These are phyloP conservation scores for Lacanobia wlatinum DNA, from an alignment of 2,888 invertebrate species.

Conservation along the genomic window DNA sequence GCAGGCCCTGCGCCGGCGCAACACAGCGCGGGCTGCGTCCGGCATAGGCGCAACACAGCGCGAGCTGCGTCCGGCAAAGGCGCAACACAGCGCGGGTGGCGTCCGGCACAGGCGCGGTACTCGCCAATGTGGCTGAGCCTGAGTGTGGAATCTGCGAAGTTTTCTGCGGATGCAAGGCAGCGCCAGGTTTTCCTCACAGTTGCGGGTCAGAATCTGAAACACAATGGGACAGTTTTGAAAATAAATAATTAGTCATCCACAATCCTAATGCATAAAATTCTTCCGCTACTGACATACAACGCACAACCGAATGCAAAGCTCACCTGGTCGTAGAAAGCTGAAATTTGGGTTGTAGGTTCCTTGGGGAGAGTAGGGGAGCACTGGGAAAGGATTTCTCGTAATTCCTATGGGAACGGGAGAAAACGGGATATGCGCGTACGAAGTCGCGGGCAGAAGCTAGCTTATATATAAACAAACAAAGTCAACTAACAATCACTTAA, in stretches of 20 bases:
- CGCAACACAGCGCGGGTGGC: conserved; percentile 44
- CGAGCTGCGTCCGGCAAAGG: conserved; percentile 64
- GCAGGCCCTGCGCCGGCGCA: background rate
- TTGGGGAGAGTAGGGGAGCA: too few relatives aligned
- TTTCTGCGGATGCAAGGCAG: conserved; percentile 44
- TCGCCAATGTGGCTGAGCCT: conserved; percentile 53
- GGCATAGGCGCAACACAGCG: background rate
- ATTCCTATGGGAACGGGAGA: too few relatives aligned
- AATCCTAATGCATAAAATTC: too few relatives aligned
- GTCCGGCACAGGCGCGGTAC: conserved; percentile 73
- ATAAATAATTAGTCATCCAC: background rate
- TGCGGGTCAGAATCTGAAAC: conserved; percentile 35
- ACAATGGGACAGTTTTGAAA: background rate
- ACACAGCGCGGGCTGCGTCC: conserved; percentile 57
- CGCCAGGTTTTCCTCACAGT: conserved; percentile 29
- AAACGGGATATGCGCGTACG: too few relatives aligned
- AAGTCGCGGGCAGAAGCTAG: too few relatives aligned
- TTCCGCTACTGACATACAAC: too few relatives aligned
- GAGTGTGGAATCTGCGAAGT: conserved; percentile 27
- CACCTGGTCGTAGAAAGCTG: too few relatives aligned
- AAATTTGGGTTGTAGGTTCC: too few relatives aligned
- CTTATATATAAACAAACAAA: too few relatives aligned
- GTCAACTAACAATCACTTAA: too few relatives aligned
- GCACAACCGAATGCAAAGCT: too few relatives aligned
- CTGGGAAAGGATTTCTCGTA: too few relatives aligned